Evolutionary conservation across 2,113 vertebrate genomes (phyloP).

Genomic region (Plecotus auritus): DNA sequence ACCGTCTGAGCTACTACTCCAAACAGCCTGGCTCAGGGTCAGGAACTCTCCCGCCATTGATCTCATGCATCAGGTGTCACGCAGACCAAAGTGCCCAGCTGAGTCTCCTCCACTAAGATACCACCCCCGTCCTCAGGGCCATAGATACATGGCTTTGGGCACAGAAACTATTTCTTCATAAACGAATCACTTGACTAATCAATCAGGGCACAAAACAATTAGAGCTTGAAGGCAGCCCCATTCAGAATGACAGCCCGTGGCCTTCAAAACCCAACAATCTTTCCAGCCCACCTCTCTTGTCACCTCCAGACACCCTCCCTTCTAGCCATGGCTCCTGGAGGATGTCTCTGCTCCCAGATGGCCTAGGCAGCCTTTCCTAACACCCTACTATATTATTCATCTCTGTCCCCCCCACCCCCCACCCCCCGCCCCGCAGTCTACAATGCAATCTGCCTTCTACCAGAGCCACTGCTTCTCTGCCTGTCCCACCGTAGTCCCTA

Average conservation of each 20-base stretch:
- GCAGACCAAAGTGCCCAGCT: background rate
- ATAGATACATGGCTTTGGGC: background rate
- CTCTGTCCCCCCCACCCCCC: background rate
- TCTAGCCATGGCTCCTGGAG: background rate
- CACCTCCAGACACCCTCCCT: background rate
- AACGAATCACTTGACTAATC: background rate
- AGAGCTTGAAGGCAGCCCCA: background rate
- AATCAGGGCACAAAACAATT: background rate
- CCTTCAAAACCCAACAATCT: background rate
- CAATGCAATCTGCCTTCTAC: background rate
- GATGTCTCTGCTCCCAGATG: background rate
- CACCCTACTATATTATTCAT: no score
- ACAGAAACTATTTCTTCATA: background rate
- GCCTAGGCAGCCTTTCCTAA: background rate
- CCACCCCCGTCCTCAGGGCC: background rate
- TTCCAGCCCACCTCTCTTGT: background rate
- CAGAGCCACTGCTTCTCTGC: background rate
- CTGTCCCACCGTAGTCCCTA: accelerated
- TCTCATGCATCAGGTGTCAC: accelerated
- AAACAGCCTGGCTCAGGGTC: background rate
- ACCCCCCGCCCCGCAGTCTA: no score
- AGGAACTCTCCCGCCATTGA: background rate
- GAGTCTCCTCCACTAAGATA: background rate
- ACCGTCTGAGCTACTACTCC: background rate
- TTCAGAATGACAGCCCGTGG: background rate